These are phyloP conservation scores for Hemibagrus wyckioides DNA, from an alignment of 2,113 vertebrate species.

Conservation along the genomic window DNA sequence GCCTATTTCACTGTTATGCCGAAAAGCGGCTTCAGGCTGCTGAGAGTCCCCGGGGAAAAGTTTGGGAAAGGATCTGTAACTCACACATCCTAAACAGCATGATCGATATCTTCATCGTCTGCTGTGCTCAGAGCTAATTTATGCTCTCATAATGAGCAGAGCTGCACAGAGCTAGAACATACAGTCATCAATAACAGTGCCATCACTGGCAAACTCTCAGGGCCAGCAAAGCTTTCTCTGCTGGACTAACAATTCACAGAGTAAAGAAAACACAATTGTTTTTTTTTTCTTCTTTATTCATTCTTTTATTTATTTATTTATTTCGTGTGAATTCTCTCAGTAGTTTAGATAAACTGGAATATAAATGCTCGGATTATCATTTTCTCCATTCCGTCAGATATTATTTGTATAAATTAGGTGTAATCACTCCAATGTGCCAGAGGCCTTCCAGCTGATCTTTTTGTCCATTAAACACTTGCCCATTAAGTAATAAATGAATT, in stretches of 20 bases:
- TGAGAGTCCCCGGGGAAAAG: conserved; percentile 12
- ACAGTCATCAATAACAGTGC: conserved; percentile 50
- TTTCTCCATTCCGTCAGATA: neutral
- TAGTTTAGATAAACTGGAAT: neutral
- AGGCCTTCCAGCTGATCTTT: neutral
- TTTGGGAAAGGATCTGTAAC: conserved; percentile 22
- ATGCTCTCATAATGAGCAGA: conserved; percentile 48
- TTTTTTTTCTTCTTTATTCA: neutral
- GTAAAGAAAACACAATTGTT: neutral
- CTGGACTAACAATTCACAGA: neutral
- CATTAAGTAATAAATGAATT: neutral
- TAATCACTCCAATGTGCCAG: neutral
- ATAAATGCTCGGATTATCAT: neutral
- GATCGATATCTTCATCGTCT: conserved; percentile 53
- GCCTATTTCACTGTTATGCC: conserved; percentile 9
- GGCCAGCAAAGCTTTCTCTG: neutral
- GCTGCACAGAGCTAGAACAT: conserved; percentile 33
- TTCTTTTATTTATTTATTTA: neutral
- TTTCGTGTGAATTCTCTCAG: neutral
- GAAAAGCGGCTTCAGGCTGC: conserved; percentile 25
- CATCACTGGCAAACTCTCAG: conserved; percentile 38
- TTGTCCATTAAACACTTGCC: neutral
- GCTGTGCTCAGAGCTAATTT: conserved; percentile 50
- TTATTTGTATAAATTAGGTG: neutral
- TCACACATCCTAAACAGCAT: conserved; percentile 24